phyloP scores from a whole-genome alignment of 2,888 invertebrate species.

The Pachymerium ferrugineum region DNA sequence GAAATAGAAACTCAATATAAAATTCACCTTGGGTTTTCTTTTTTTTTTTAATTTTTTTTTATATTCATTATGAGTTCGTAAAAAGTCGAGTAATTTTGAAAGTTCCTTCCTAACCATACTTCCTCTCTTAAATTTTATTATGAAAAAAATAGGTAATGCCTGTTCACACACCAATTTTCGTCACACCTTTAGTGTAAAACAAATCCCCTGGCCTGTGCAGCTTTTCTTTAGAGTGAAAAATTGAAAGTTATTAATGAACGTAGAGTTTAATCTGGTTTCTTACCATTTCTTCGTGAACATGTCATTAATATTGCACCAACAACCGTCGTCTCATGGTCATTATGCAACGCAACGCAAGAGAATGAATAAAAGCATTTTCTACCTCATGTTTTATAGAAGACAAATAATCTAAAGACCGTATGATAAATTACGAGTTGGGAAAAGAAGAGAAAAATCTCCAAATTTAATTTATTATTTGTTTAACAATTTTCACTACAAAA shows the following conservation, averaged over 20 bases:
- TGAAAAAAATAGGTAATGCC: too few species aligned
- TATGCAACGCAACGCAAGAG: conserved; percentile 1
- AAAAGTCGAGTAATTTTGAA: too few species aligned
- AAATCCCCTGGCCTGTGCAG: neutral
- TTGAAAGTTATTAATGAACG: conserved; percentile 9
- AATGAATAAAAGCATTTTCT: conserved; percentile 22
- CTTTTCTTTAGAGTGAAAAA: neutral
- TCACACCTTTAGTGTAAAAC: neutral
- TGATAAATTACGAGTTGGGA: conserved; percentile 12
- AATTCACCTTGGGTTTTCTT: neutral
- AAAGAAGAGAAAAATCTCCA: neutral
- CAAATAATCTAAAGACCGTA: neutral
- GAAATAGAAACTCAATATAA: neutral
- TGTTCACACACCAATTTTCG: neutral
- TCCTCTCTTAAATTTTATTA: too few species aligned
- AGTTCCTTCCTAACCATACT: too few species aligned
- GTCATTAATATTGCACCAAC: conserved; percentile 19
- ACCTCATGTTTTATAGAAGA: conserved; percentile 25
- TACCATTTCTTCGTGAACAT: conserved; percentile 14
- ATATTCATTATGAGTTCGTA: too few species aligned
- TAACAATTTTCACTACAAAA: conserved; percentile 2
- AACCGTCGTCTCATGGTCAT: conserved; percentile 15
- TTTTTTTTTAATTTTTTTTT: too few species aligned
- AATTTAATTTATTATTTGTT: conserved; percentile 19
- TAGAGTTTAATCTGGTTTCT: conserved; percentile 18